Evolutionary conservation across 1,140 invertebrate species (phyloP), one percentile per base, ranked within the genome.

Genomic region (Drosophila melanica): DNA sequence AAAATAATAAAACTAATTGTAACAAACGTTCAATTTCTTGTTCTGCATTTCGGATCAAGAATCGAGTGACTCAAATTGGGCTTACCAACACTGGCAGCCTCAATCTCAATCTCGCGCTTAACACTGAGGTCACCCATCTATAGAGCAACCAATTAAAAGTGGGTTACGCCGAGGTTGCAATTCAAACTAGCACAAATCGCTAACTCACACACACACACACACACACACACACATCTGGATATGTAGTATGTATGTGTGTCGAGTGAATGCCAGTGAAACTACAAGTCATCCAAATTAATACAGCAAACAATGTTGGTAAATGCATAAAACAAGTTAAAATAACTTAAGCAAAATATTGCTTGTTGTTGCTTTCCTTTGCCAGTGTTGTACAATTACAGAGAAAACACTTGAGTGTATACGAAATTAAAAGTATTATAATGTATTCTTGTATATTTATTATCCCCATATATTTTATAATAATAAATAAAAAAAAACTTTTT

Each of bases 151-250:
- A 58, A 45, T 58, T 65, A 47, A 67, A 67, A 67, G 63, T 72
- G 69, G 80, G 80, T 82, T 82, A 81, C 75, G 66, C 42, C 78
- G 81, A 86, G 81, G 75, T 78, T 85, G 63, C 69, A 53, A 78
- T 75, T 54, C 65, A 51, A 75, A 70, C 81, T 60, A 74, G 85
- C 74, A 68, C 80, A 79, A 23, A 69, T 23, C n/a, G 66, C 80
- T 57, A 75, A 79, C 77, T 62, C 80, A 73, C 35, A 64, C 44
- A 35, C 14, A 45, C 14, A 57, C 18, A 14, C n/a, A 14, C n/a
- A 69, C 18, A 16, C 7, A 51, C 18, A 50, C 41, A 58, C 30
- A 41, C 54, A 62, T 42, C 33, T 33, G 45, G 10, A 14, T 53
- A 1, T 27, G 18, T 27, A 9, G 35, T n/a, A 10, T 18, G 9